These are phyloP conservation scores for Ochropleura plecta DNA, from an alignment of 2,888 invertebrate genomes.

Conservation along the genomic window DNA sequence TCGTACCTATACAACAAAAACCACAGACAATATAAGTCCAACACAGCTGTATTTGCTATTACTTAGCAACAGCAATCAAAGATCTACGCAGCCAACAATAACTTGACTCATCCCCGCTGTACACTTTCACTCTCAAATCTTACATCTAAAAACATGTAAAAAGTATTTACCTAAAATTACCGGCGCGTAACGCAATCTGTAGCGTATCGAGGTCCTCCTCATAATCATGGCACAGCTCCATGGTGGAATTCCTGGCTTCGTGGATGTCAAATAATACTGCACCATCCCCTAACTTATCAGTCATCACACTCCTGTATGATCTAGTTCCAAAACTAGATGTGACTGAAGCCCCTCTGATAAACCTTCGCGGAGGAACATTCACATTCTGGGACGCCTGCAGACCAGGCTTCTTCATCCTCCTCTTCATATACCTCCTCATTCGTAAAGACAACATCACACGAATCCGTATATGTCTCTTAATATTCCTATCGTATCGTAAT, in stretches of 20 bases:
- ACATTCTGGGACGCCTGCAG: conserved; percentile 72
- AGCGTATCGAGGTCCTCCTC: conserved; percentile 87
- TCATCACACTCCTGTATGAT: conserved; percentile 85
- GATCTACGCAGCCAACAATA: conserved; percentile 14
- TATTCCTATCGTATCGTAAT: conserved; percentile 90
- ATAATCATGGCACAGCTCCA: conserved; percentile 88
- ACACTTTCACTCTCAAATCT: conserved; percentile 56
- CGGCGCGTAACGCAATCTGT: conserved; percentile 88
- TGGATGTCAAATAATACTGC: conserved; percentile 86
- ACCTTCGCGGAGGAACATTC: conserved; percentile 82
- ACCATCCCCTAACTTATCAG: conserved; percentile 84
- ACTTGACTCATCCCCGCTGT: conserved; percentile 20
- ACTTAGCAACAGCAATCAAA: conserved; percentile 31
- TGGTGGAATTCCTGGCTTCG: conserved; percentile 86
- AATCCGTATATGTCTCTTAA: conserved; percentile 92
- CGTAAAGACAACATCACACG: conserved; percentile 92
- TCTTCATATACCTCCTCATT: conserved; percentile 90
- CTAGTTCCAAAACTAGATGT: conserved; percentile 86
- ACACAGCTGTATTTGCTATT: conserved; percentile 14
- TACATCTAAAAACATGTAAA: conserved; percentile 41
- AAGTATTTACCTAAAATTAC: conserved; percentile 86
- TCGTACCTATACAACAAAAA: not conserved
- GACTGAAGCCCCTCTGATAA: conserved; percentile 79
- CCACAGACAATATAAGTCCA: conserved; percentile 1
- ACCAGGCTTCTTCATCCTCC: conserved; percentile 77